Evolutionary conservation across 2,797 vertebrate genomes (phyloP), one percentile per base, ranked within the genome.

Genomic region (Nannoperca obscura): DNA sequence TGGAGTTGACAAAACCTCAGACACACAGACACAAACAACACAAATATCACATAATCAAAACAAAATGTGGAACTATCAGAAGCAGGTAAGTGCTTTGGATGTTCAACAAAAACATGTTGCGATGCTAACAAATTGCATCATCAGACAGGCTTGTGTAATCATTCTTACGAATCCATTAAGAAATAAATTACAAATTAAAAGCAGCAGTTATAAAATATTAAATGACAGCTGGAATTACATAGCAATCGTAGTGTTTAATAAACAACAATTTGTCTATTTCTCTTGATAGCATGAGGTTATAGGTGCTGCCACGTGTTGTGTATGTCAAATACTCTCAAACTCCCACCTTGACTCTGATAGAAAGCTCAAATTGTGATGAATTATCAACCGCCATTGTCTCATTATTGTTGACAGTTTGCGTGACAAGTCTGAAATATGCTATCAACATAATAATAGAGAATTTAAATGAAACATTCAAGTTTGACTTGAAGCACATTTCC

Each of bases 201-300:
- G 76, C 62, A 88, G 76, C 66, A 74, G 20, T 38, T 38, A 10
- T 36, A 36, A 36, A 9, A 74, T 40, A 89, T 82, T 67, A 80
- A 87, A 85, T 86, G 70, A 63, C 79, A 86, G 55, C 42, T 53
- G 77, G 74, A 88, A 87, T 86, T 71, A 82, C 72, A 80, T 68
- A 24, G 75, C 66, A 89, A 88, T 88, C 65, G 68, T 69, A 73
- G 17, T 74, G 44, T 79, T 86, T 80, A 79, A 71, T 86, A 83
- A 86, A 85, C 58, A 88, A 74, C 80, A 87, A 89, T 92, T 91
- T 88, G 67, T 80, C 50, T 71, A 71, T 83, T 89, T 82, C 71
- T 87, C 83, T 66, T 79, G 76, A 82, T 84, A 85, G 73, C 71
- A 50, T 42, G 77, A 70, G 75, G 81, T 81, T 81, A 76, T 77